These are phyloP conservation scores for Varanus salvator DNA, from an alignment of 2,113 vertebrate species.

Conservation along the genomic window DNA sequence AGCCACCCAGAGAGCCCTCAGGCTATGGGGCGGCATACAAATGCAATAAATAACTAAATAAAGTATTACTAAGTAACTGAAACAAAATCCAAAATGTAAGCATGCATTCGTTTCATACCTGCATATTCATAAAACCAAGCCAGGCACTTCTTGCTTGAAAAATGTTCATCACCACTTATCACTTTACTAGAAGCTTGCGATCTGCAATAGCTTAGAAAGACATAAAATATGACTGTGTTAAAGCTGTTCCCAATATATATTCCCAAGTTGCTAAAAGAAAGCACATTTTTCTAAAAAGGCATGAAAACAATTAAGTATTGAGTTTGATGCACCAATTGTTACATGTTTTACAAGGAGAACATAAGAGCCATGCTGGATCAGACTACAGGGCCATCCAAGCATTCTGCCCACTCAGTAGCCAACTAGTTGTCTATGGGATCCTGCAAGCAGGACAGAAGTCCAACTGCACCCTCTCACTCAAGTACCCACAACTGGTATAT, in stretches of 20 bases:
- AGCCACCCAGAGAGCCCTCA: too few species aligned
- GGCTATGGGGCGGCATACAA: too few species aligned
- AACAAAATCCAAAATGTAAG: slow-evolving; percentile 35
- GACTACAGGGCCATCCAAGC: too few species aligned
- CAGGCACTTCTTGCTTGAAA: slow-evolving; percentile 97
- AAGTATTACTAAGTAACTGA: not conserved
- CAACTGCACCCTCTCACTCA: too few species aligned
- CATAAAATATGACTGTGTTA: slow-evolving; percentile 54
- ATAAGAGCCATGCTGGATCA: too few species aligned
- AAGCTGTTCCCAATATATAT: slow-evolving; percentile 41
- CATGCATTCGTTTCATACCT: slow-evolving; percentile 76
- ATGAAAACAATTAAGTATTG: not conserved
- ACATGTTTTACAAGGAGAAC: not conserved
- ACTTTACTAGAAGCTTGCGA: slow-evolving; percentile 87
- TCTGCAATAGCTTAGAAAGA: slow-evolving; percentile 84
- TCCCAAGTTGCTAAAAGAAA: not conserved
- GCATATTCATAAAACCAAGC: slow-evolving; percentile 97
- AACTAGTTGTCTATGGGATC: too few species aligned
- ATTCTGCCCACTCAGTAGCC: too few species aligned
- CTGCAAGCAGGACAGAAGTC: too few species aligned
- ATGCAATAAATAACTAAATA: too few species aligned
- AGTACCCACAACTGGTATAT: too few species aligned
- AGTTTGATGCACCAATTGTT: not conserved
- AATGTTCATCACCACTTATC: slow-evolving; percentile 86
- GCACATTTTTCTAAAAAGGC: not conserved